A percentile compares a stretch with the other conserved stretches of the same genome.
phyloP scores from a whole-genome alignment of 2,113 vertebrate species.

The Alaudala cheleensis region DNA sequence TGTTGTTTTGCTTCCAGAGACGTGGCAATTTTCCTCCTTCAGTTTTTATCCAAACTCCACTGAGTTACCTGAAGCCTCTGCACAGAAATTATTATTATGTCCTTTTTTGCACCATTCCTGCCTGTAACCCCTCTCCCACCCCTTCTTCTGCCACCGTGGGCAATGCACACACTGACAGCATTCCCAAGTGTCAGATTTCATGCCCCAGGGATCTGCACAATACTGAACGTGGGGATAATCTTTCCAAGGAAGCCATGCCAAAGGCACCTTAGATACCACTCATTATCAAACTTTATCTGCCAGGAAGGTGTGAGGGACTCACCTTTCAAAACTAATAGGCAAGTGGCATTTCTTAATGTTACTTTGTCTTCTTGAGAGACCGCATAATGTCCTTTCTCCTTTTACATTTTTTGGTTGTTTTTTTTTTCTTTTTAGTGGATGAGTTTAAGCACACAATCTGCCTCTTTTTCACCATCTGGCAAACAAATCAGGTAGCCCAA shows the following conservation, averaged over 20 bases:
- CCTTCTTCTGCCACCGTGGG: not conserved
- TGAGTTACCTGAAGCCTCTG: conserved; percentile 43
- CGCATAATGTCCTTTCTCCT: not conserved
- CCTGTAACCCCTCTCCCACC: not conserved
- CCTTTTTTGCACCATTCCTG: not conserved
- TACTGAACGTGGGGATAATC: not conserved
- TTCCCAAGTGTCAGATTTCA: rapidly evolving
- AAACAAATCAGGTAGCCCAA: not conserved
- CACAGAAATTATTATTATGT: not conserved
- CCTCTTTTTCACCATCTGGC: not conserved
- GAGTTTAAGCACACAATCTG: not conserved
- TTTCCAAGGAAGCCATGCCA: not conserved
- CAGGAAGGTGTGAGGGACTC: not conserved
- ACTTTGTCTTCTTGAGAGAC: not conserved
- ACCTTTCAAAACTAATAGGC: not conserved
- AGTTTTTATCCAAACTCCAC: conserved; percentile 52
- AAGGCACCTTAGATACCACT: not conserved
- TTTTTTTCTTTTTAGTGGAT: not conserved
- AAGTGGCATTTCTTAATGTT: not conserved
- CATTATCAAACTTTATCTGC: not conserved
- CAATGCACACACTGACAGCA: not conserved
- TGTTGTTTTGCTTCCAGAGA: conserved; percentile 55
- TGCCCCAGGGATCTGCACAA: not conserved
- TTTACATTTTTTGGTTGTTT: not conserved
- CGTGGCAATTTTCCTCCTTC: conserved; percentile 51